Evolutionary conservation across 92 coral and sea anemone species (phyloP).

Genomic region (Porites cylindrica): DNA sequence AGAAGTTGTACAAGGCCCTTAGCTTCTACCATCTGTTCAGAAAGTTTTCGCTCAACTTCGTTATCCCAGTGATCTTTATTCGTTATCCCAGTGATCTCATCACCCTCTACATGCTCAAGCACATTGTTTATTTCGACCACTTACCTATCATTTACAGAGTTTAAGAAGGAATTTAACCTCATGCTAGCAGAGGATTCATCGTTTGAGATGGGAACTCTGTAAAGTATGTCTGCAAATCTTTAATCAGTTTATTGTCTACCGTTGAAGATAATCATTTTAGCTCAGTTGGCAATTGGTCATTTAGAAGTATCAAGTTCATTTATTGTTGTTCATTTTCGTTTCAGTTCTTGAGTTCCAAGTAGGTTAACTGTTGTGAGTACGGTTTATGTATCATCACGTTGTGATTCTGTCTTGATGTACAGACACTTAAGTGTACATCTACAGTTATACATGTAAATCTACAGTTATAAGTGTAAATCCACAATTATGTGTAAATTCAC

Average conservation of each 20-base stretch:
- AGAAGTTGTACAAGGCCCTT: conserved; percentile 56
- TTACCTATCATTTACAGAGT: conserved; percentile 60
- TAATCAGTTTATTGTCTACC: too few relatives aligned
- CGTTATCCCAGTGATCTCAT: conserved; percentile 56
- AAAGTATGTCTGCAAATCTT: neutral
- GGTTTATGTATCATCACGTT: too few relatives aligned
- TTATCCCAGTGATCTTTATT: conserved; percentile 53
- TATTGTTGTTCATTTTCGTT: too few relatives aligned
- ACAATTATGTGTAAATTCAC: neutral
- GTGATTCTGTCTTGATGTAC: too few relatives aligned
- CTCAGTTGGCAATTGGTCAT: too few relatives aligned
- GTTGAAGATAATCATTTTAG: too few relatives aligned
- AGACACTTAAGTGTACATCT: neutral
- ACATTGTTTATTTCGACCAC: conserved; percentile 55
- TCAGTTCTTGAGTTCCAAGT: too few relatives aligned
- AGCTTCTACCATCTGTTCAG: conserved; percentile 29
- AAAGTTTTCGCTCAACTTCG: conserved; percentile 53
- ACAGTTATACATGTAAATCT: neutral
- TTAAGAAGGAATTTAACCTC: conserved; percentile 58
- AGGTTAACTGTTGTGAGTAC: too few relatives aligned
- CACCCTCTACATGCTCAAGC: conserved; percentile 68
- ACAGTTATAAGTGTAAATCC: neutral
- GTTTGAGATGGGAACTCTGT: conserved; percentile 57
- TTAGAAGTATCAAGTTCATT: too few relatives aligned
- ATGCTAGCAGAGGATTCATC: conserved; percentile 44